These are phyloP conservation scores for Trematomus loennbergii DNA, from an alignment of 2,113 vertebrate genomes.

Conservation along the genomic window DNA sequence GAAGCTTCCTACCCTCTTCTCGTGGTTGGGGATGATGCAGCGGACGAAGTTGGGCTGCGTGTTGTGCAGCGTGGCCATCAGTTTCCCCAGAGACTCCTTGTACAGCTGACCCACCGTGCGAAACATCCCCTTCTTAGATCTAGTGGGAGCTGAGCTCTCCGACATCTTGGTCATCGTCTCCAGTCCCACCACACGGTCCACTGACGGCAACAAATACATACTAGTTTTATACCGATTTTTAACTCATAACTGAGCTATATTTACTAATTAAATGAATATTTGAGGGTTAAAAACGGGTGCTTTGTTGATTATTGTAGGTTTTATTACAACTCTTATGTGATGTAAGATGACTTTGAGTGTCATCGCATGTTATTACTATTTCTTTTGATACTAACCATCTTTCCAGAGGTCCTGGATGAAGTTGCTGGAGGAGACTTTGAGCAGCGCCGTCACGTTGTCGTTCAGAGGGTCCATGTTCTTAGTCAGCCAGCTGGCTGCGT, in stretches of 20 bases:
- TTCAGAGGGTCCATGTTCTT: slow-evolving; percentile 99
- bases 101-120: slow-evolving; percentile 97
- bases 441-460: slow-evolving; percentile 92
- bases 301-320: too few species aligned
- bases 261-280: too few species aligned
- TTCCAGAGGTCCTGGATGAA: slow-evolving; percentile 97
- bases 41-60: slow-evolving; percentile 98
- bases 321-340: too few species aligned
- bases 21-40: slow-evolving; percentile 98
- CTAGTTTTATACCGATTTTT: too few species aligned
- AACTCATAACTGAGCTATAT: too few species aligned
- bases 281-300: too few species aligned
- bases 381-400: slow-evolving; percentile 84
- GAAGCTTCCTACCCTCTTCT: slow-evolving; percentile 88
- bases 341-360: too few species aligned
- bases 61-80: slow-evolving; percentile 97
- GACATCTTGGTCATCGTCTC: slow-evolving; percentile 98
- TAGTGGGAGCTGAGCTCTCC: slow-evolving; percentile 90
- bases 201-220: slow-evolving; percentile 70
- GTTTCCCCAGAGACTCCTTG: slow-evolving; percentile 95
- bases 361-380: too few species aligned
- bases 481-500: slow-evolving; percentile 91
- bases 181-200: slow-evolving; percentile 95
- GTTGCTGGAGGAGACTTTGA: slow-evolving; percentile 92
- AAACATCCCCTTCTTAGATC: slow-evolving; percentile 99